Base-by-base conservation (phyloP, 2,888 invertebrate species). In the Xestia sexstrigata region DNA sequence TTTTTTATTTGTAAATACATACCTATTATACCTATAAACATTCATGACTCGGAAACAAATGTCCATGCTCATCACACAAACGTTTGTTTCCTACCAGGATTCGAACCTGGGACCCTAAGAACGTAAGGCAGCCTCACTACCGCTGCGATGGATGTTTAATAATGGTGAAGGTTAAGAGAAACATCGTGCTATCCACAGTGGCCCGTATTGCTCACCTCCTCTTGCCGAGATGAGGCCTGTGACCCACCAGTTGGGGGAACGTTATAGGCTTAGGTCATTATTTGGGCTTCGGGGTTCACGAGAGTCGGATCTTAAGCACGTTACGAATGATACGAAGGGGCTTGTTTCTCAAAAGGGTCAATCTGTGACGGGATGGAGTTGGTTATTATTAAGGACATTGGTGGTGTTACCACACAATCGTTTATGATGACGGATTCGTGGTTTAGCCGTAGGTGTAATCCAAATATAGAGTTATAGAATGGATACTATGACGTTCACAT, bases 391-490 rank as follows among this genome's bases (percentile, higher is more conserved):
- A n/a, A n/a, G n/a, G n/a, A n/a, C 63, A 20, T 60, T 26, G 11
- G 1, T 62, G 42, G 23, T 42, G 20, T 26, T 26, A 52, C 20
- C 15, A 65, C 1, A 52, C 4, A 75, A 52, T 26, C 26, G 13
- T 65, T 42, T 63, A 55, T 26, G 68, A 20, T 69, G 68, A 42
- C 35, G 47, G 63, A 30, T 79, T 78, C 65, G 30, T 30, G 30
- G 45, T 52, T 58, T 15, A 49, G 20, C n/a, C 8, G 42, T 65
- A 42, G 63, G 49, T 60, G 35, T 45, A 45, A 35, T 70, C 35
- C 78, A 45, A 62, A 35, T 63, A 55, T 30, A 72, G 23, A 20
- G n/a, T 58, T 35, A 49, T 52, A 79, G n/a, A 62, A 35, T 62
- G 5, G 6, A 35, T 42, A 30, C 7, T 65, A 62, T 55, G 20